Conservation (phyloP, 23 tunicate genomes). For the Trididemnum nubilum region DNA sequence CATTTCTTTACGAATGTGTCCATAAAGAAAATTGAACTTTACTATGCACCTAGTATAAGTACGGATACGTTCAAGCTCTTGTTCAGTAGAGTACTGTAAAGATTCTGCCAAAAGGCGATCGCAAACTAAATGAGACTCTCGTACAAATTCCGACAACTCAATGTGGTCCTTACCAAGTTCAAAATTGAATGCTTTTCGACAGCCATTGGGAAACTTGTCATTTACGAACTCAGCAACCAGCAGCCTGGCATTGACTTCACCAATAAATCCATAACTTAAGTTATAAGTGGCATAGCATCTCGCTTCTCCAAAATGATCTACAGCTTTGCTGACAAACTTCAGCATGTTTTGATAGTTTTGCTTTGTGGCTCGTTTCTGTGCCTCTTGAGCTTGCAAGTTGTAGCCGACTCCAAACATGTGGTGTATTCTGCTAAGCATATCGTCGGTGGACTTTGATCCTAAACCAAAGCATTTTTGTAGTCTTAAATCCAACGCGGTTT, state of each 20-base stretch:
- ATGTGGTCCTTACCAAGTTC: too few relatives aligned
- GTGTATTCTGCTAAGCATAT: conserved; percentile 48
- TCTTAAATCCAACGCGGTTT: conserved; percentile 41
- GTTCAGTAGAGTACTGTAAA: conserved; percentile 21
- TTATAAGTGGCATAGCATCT: conserved; percentile 20
- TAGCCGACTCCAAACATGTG: conserved; percentile 59
- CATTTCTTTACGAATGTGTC: background rate
- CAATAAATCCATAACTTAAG: conserved; percentile 46
- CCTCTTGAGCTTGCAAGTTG: background rate
- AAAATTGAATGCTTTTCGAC: background rate
- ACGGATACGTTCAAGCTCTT: conserved; percentile 2
- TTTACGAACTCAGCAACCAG: conserved; percentile 46
- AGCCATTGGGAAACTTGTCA: conserved; percentile 1
- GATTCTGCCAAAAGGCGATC: conserved; percentile 60
- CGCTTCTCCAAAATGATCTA: conserved; percentile 28
- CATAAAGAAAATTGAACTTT: conserved; percentile 33
- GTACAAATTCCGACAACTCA: conserved; percentile 16
- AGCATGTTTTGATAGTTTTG: background rate
- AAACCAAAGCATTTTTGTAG: background rate
- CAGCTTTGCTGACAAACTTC: background rate
- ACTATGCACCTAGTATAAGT: conserved; percentile 23
- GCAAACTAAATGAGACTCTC: conserved; percentile 51
- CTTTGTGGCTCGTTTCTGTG: background rate
- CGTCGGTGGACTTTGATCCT: background rate
- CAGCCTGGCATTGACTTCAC: conserved; percentile 49